Evolutionary conservation across 2,113 vertebrate species (phyloP), one percentile per base, ranked within the genome.

Genomic region (Vombatus ursinus): DNA sequence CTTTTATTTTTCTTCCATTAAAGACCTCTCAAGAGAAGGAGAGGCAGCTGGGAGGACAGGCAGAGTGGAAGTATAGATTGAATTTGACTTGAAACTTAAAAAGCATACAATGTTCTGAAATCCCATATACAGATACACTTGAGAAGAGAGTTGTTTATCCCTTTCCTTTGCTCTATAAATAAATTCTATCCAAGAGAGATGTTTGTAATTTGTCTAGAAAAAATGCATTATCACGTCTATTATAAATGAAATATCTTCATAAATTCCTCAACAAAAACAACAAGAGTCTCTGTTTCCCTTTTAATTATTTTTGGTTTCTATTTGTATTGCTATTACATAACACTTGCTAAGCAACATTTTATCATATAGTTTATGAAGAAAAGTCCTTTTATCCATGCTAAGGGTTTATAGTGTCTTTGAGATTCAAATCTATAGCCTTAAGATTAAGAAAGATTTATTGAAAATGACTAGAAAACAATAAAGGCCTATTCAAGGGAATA

Each of bases 381-480:
- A 95, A 94, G 95, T 95, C 48, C 96, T 93, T 95, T 47, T 44
- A 98, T 92, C 0, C 96, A 97, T 95, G 89, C 89, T 98, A 96
- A 94, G 97, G 96, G 96, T 94, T 97, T 96, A 52, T 94, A 96
- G 53, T 96, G 95, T 57, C 96, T 96, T 57, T 95, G 94, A 91
- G 96, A 97, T 97, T 96, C 96, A 93, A 97, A 97, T 68, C 90
- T 48, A 90, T 94, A 98, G 96, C 92, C 94, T 95, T 90, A 90
- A 97, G 97, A 98, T 98, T 98, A 98, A 97, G 96, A 95, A 93
- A 98, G 97, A 98, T 97, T 94, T 96, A 77, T 91, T 98, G 91
- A 92, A 98, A 98, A 98, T 90, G 2, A 97, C 92, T 94, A 53
- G 49, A 0, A 95, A 25, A 0, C 16, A 91, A 50, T 8, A 89